Evolutionary conservation across 2,113 vertebrate species (phyloP), one percentile per base, ranked within the genome.

Genomic region (Centropus bengalensis): DNA sequence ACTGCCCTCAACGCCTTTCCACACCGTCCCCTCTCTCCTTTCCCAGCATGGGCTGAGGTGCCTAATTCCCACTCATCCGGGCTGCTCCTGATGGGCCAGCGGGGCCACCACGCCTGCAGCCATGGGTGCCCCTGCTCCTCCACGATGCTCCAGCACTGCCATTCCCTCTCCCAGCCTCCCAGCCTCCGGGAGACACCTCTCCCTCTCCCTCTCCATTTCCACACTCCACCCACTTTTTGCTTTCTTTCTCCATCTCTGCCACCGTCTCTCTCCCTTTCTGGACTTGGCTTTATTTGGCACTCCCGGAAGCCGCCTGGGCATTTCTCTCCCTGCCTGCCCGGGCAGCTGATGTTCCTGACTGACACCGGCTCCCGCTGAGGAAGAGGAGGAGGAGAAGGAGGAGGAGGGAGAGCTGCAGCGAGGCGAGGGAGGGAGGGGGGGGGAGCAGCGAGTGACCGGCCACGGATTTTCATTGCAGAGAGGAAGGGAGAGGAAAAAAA

Each of bases 251-350:
- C 94, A 86, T 90, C 95, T 93, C 94, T 68, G 86, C 79, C 97
- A 85, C 90, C 58, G 71, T 91, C 94, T 91, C 91, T 78, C 96
- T 92, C 97, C 91, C 94, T 70, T 80, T 93, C n/a, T 87, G 96
- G 92, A 95, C 96, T 84, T 97, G 96, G 91, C 99, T 98, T 98
- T 98, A 99, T 99, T 99, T 98, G 99, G 99, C 98, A 98, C 98
- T 98, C 90, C 98, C 98, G 99, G 99, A 98, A 99, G 98, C 98
- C 24, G 92, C 92, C 96, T 42, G 96, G 88, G 97, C 97, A 96
- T 88, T 97, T 95, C 97, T 92, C 96, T 95, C 86, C 84, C 54
- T 87, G 86, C 83, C 59, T 44, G 92, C 76, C 89, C 81, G 87
- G 27, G 66, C 89, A 91, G 96, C 97, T 91, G 92, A 89, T 85